Evolutionary conservation across 2,888 invertebrate species (phyloP).

Genomic region (Callosobruchus maculatus): DNA sequence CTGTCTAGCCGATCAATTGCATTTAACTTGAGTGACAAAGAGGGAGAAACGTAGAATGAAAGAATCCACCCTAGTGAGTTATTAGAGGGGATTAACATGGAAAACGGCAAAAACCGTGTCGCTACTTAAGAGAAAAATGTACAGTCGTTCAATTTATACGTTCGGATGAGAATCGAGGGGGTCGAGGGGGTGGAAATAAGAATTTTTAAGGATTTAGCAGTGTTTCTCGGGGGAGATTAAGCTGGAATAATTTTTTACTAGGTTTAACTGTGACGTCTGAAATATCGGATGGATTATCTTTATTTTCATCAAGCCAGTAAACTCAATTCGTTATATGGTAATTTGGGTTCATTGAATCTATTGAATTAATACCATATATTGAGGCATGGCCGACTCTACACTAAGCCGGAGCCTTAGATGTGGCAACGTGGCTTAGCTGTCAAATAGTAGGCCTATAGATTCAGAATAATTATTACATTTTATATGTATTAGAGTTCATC

Average conservation of each 20-base stretch:
- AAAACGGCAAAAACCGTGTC: conserved; percentile 41
- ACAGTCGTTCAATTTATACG: conserved; percentile 50
- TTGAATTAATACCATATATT: too few relatives aligned
- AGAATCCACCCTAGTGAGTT: conserved; percentile 27
- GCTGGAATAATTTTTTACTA: neutral
- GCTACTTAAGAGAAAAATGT: conserved; percentile 45
- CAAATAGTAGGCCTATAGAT: too few relatives aligned
- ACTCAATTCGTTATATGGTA: too few relatives aligned
- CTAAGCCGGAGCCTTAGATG: too few relatives aligned
- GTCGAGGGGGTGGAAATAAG: conserved; percentile 12
- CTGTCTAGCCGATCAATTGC: neutral
- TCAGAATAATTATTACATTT: too few relatives aligned
- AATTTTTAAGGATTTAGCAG: conserved; percentile 1
- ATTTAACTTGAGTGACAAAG: neutral
- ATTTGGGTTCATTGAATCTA: too few relatives aligned
- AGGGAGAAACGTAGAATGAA: neutral
- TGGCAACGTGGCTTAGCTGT: too few relatives aligned
- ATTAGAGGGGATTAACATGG: conserved; percentile 45
- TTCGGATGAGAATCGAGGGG: conserved; percentile 30
- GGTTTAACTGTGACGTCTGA: neutral
- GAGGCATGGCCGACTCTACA: too few relatives aligned
- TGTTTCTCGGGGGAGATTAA: neutral
- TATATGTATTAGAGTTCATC: too few relatives aligned
- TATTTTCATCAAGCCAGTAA: neutral
- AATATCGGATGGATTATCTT: neutral